Evolutionary conservation across 1,140 invertebrate genomes (phyloP), one percentile per base, ranked within the genome.

Genomic region (Drosophila melanogaster): DNA sequence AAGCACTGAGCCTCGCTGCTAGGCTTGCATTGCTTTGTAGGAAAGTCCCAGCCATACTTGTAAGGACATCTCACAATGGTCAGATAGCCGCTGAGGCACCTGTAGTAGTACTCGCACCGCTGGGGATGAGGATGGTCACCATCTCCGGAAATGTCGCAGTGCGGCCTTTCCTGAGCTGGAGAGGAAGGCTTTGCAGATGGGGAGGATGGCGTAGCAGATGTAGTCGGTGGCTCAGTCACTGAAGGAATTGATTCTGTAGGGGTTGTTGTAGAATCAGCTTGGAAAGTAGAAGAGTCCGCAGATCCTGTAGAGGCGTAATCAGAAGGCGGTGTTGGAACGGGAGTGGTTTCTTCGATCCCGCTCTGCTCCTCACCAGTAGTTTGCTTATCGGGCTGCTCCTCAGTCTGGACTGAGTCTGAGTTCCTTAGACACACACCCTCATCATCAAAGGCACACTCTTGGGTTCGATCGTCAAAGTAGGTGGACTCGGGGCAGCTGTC

Each of bases 61-160:
- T 79, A 85, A 33, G 76, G 83, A 71, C 90, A 91, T 0, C 90
- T 77, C 17, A 85, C 80, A 17, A 91, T 91, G 15, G 73, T 90
- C 50, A 91, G 41, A 44, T 62, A 91, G 12, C 90, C 90, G 22
- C 66, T 51, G 12, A 87, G 47, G 53, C 90, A 91, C 15, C 70
- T 72, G 37, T 87, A 91, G 44, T 76, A 91, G 47, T 91, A 91
- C 38, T 91, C 90, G 53, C 90, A 91, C 14, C 83, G 85, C 15
- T 78, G 35, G 8, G 62, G 66, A 67, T 91, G 86, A 0, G 90
- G 67, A 60, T 87, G 62, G 17, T 66, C 86, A 7, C 73, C 58
- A 58, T 87, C 70, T 4, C 47, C 56, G 2, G 19, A 4, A 14
- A 49, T 8, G 12, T 79, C 62, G 37, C 90, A 91, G 3, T 87